Percentiles rank a stretch among this genome's conserved stretches.
These are phyloP conservation scores for Steatornis caripensis DNA, from an alignment of 2,113 vertebrate genomes.

Conservation along the genomic window DNA sequence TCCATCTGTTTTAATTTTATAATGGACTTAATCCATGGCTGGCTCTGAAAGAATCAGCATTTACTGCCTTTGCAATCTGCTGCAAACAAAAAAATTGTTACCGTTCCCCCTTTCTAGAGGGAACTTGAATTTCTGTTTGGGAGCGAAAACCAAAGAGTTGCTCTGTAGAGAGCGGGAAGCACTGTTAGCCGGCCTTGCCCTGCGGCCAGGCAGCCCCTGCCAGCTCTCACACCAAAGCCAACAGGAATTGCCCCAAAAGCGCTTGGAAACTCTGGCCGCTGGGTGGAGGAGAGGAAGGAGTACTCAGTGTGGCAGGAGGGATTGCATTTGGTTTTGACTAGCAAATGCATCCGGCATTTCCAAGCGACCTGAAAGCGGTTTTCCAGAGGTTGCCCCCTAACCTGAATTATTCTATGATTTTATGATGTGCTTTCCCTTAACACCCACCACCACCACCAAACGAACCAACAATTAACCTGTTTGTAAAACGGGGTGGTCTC, in stretches of 20 bases:
- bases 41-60: constrained; percentile 34
- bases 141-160: not conserved
- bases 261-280: not conserved
- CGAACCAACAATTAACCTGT: not conserved
- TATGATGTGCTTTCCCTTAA: not conserved
- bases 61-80: constrained; percentile 55
- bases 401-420: not conserved
- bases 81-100: not conserved
- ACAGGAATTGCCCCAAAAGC: rapidly evolving
- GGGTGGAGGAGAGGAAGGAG: not conserved
- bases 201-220: rapidly evolving
- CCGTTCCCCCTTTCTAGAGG: not conserved
- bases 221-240: not conserved
- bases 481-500: not conserved
- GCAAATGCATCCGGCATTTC: not conserved
- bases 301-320: not conserved
- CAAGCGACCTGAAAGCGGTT: not conserved
- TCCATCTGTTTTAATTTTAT: constrained; percentile 61
- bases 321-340: not conserved
- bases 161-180: rapidly evolving
- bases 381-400: not conserved
- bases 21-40: constrained; percentile 38
- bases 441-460: not conserved
- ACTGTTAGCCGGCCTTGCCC: not conserved
- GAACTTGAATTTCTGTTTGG: not conserved